These are phyloP conservation scores for Eudemis profundana DNA, from an alignment of 2,888 invertebrate species.

Conservation along the genomic window DNA sequence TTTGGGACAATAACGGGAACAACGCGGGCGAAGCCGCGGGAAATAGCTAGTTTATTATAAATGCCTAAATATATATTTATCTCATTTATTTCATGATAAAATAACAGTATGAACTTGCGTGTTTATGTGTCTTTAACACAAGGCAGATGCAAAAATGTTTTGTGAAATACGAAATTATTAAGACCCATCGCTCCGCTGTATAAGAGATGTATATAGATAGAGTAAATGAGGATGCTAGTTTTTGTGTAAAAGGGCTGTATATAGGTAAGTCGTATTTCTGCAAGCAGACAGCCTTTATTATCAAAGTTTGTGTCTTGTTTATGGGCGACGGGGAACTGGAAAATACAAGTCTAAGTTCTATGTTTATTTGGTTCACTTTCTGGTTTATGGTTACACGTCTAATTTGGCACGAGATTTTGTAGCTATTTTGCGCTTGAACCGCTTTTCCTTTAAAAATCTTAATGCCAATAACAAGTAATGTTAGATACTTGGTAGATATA, in stretches of 20 bases:
- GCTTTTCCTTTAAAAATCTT: neutral
- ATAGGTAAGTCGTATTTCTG: slow-evolving; percentile 29
- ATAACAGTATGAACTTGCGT: too few species aligned
- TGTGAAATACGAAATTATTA: slow-evolving; percentile 5
- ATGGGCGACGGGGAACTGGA: slow-evolving; percentile 18
- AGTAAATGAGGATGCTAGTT: slow-evolving; percentile 12
- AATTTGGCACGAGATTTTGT: slow-evolving; percentile 26
- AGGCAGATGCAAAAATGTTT: too few species aligned
- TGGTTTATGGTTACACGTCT: slow-evolving; percentile 29
- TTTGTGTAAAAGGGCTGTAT: slow-evolving; percentile 11
- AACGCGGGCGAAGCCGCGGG: too few species aligned
- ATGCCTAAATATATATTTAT: too few species aligned
- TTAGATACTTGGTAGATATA: too few species aligned
- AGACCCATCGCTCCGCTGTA: neutral
- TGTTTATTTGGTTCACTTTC: slow-evolving; percentile 25
- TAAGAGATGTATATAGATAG: neutral
- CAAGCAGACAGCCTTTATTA: slow-evolving; percentile 35
- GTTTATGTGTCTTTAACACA: too few species aligned
- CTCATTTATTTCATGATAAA: too few species aligned
- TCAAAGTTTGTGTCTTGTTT: slow-evolving; percentile 39
- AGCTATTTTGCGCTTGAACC: neutral
- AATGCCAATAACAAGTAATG: neutral
- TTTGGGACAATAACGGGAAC: too few species aligned
- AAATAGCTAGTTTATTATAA: too few species aligned
- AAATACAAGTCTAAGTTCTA: slow-evolving; percentile 22